Evolutionary conservation across 2,888 invertebrate species (phyloP), one percentile per base, ranked within the genome.

Genomic region (Noctua pronuba): DNA sequence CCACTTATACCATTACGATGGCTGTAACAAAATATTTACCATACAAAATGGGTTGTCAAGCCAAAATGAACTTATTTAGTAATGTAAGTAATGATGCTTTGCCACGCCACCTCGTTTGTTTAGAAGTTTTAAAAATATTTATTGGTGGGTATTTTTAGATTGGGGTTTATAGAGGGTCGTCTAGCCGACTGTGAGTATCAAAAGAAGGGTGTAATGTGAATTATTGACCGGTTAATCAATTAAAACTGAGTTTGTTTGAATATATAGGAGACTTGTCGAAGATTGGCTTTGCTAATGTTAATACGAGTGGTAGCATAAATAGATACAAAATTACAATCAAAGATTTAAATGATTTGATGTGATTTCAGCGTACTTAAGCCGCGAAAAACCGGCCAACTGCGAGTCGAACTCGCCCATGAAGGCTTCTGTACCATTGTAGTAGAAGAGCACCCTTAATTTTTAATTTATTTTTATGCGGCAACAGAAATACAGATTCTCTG

Each of bases 21-120:
- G 58, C 31, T 76, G 69, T 73, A 60, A 77, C 81, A 66, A 73
- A 85, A 86, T 88, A 86, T 77, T 86, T 84, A 79, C 73, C 72
- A 73, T 80, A 86, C 64, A 75, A 88, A 84, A 72, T 72, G 44
- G 75, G 62, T 58, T 82, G 84, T 87, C 78, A 82, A 73, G 79
- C 68, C 67, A 55, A 58, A 80, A 85, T 86, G 62, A 80, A 86
- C 84, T 80, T 71, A 86, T 82, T 70, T 58, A 38, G 16, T 62
- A 44, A 44, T n/a, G n/a, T 60, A 52, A 83, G 58, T 86, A 79
- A 84, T 79, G 70, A 8, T 41, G 38, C 16, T 28, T 65, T 60
- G 7, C 58, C 84, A 84, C 79, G 86, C 73, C 21, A 86, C 1
- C 49, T 16, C 76, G 70, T 79, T 80, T 84, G 77, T 75, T 87